These are phyloP conservation scores for Drosophila ezoana DNA, from an alignment of 2,888 invertebrate species.

Conservation along the genomic window DNA sequence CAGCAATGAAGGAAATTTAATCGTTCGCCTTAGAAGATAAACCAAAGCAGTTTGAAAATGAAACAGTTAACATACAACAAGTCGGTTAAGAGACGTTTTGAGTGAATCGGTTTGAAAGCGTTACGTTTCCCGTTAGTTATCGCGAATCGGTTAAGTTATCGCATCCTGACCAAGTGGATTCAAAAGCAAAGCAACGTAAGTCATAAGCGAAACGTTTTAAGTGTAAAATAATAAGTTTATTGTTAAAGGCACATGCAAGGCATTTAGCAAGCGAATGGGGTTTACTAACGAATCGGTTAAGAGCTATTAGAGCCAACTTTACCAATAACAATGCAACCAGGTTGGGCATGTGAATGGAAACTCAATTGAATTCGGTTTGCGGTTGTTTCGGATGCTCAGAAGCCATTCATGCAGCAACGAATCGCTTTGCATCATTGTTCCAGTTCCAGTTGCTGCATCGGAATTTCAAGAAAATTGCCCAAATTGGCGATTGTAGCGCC, in stretches of 20 bases:
- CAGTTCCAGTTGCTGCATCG: conserved; percentile 12
- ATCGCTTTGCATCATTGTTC: conserved; percentile 19
- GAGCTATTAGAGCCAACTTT: neutral
- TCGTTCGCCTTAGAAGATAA: too few relatives aligned
- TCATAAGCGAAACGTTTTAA: too few relatives aligned
- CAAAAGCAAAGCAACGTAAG: too few relatives aligned
- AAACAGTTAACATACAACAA: too few relatives aligned
- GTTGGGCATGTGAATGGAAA: neutral
- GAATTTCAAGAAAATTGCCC: conserved; percentile 21
- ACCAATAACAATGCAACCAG: neutral
- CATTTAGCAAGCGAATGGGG: neutral
- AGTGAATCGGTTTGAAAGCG: neutral
- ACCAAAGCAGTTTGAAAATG: too few relatives aligned
- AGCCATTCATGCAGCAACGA: conserved; percentile 12
- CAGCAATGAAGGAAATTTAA: too few relatives aligned
- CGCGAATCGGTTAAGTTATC: too few relatives aligned
- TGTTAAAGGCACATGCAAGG: neutral
- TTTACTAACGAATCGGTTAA: neutral
- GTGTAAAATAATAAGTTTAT: neutral
- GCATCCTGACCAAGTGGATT: too few relatives aligned
- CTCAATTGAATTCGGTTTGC: neutral
- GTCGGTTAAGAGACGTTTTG: neutral
- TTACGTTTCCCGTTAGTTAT: too few relatives aligned
- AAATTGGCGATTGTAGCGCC: conserved; percentile 16
- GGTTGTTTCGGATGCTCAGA: conserved; percentile 1